A percentile compares a stretch with the other conserved stretches of the same genome.
phyloP scores from a whole-genome alignment of 2,888 invertebrate species.

The Cerastis rubricosa region DNA sequence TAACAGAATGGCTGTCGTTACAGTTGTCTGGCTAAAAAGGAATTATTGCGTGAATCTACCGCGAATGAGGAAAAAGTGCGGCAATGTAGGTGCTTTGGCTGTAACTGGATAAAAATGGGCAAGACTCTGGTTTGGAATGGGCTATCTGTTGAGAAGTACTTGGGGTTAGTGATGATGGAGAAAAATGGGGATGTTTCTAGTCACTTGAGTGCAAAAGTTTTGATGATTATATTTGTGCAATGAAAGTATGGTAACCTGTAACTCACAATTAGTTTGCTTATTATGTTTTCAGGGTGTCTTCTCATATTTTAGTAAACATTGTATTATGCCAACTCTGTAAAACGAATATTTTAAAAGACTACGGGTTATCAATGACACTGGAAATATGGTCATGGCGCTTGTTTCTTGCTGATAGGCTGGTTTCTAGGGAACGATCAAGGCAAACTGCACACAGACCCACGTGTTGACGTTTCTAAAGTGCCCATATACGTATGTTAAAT shows the following conservation, averaged over 20 bases:
- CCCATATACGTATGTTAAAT: too few relatives aligned
- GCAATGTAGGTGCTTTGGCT: slow-evolving; percentile 25
- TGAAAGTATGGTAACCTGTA: not conserved
- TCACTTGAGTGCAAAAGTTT: not conserved
- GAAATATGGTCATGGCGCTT: too few relatives aligned
- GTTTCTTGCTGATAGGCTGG: too few relatives aligned
- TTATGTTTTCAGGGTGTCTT: not conserved
- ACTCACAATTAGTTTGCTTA: not conserved
- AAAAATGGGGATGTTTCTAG: not conserved
- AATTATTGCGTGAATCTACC: slow-evolving; percentile 61
- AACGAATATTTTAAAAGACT: too few relatives aligned
- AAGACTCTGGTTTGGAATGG: slow-evolving; percentile 37
- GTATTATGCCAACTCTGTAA: too few relatives aligned
- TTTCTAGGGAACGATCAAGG: too few relatives aligned
- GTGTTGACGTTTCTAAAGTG: too few relatives aligned
- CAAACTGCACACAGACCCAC: too few relatives aligned
- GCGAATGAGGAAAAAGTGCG: slow-evolving; percentile 59
- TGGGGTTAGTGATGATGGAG: not conserved
- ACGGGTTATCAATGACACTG: too few relatives aligned
- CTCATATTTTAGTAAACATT: too few relatives aligned
- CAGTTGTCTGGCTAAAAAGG: slow-evolving; percentile 60
- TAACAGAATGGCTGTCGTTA: slow-evolving; percentile 59
- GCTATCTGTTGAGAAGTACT: slow-evolving; percentile 10
- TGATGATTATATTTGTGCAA: not conserved
- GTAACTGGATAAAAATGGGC: slow-evolving; percentile 42